Percentiles rank a stretch among this genome's conserved stretches.
Evolutionary conservation across 1,140 invertebrate genomes (phyloP).

Genomic region (Cotesia vestalis): DNA sequence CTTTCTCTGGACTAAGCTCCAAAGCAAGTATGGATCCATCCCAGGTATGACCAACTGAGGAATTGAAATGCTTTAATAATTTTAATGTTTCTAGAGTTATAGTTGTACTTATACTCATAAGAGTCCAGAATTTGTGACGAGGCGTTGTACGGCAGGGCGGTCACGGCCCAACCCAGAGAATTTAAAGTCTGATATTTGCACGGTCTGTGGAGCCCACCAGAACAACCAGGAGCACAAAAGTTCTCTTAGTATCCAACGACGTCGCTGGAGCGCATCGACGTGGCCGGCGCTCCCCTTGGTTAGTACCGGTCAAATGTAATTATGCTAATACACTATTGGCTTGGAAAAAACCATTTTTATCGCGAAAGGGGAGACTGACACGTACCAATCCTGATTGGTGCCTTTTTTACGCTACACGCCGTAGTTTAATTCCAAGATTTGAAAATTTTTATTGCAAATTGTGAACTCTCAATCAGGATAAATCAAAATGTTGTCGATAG

Average conservation of each 20-base stretch:
- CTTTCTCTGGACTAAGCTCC: neutral
- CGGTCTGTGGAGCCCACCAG: neutral
- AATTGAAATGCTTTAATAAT: slow-evolving; percentile 8
- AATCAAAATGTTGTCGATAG: too few relatives aligned
- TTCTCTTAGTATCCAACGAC: slow-evolving; percentile 25
- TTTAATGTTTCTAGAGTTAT: too few relatives aligned
- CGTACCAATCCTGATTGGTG: slow-evolving; percentile 49
- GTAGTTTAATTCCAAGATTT: too few relatives aligned
- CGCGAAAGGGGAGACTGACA: slow-evolving; percentile 44
- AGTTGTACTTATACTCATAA: neutral
- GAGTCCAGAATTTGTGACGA: neutral
- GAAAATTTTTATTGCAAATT: too few relatives aligned
- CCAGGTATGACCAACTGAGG: neutral
- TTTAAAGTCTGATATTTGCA: slow-evolving; percentile 13
- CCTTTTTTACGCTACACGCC: slow-evolving; percentile 25
- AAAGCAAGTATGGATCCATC: neutral
- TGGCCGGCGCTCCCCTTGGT: slow-evolving; percentile 29
- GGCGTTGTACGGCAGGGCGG: slow-evolving; percentile 24
- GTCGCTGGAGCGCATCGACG: slow-evolving; percentile 30
- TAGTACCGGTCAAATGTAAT: slow-evolving; percentile 56
- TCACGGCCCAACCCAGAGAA: slow-evolving; percentile 20
- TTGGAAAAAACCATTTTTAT: slow-evolving; percentile 56
- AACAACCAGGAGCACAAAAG: neutral
- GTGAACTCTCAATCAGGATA: too few relatives aligned
- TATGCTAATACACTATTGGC: slow-evolving; percentile 65